phyloP scores from a whole-genome alignment of 2,888 invertebrate species.

The Eutolmus rufibarbis region DNA sequence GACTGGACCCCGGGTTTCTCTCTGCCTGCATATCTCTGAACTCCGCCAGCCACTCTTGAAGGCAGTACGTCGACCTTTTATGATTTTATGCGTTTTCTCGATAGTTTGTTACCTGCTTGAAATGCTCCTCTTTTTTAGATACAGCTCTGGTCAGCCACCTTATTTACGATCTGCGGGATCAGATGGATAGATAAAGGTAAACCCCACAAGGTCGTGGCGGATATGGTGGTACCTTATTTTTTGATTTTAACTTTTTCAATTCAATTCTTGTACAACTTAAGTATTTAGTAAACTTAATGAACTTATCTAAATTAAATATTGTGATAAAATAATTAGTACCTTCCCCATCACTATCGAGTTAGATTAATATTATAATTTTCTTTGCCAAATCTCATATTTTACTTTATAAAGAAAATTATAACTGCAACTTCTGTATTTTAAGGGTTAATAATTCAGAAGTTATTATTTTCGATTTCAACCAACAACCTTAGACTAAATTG shows the following conservation, averaged over 20 bases:
- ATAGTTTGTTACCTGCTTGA: background rate
- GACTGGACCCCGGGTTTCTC: background rate
- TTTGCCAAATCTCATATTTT: no score
- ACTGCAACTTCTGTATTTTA: no score
- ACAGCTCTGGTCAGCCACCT: background rate
- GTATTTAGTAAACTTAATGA: no score
- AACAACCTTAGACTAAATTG: no score
- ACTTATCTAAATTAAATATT: no score
- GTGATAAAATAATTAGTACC: no score
- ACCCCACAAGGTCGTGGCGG: background rate
- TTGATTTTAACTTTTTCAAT: background rate
- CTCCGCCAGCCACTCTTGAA: background rate
- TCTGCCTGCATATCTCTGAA: background rate
- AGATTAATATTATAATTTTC: no score
- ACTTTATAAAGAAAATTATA: no score
- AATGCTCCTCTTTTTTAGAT: background rate
- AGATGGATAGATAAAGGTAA: background rate
- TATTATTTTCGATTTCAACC: no score
- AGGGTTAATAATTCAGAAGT: no score
- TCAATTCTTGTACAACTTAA: background rate
- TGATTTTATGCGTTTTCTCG: conserved; percentile 15
- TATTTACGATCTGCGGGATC: background rate
- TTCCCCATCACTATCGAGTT: no score
- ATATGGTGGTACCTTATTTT: background rate
- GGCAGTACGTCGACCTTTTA: conserved; percentile 4